Base-by-base conservation (phyloP, 1,140 invertebrate species). In the Eurosta solidaginis region DNA sequence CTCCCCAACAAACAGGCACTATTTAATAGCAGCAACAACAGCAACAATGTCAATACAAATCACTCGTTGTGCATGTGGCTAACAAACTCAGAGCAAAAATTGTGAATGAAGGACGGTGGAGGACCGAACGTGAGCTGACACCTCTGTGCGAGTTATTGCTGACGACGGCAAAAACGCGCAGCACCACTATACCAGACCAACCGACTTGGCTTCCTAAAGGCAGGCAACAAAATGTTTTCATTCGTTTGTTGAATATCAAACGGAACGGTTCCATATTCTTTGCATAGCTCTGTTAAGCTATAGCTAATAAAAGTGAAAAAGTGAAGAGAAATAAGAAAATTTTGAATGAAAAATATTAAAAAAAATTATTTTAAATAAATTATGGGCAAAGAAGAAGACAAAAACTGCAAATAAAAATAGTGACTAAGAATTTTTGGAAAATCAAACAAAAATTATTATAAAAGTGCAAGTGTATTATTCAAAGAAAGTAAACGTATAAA, bases 181-280 rank as follows among this genome's bases (percentile, higher is more conserved):
- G 40, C 25, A 20, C 40, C 68, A 36, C 42, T 45, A 22, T 22
- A 45, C 25, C 27, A 74, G 9, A 74, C 40, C 54, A 78, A 44
- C 78, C 40, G 74, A 75, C 27, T 78, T 78, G 74, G 54, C 49
- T 75, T 75, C 27, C 49, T 74, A 76, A 25, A 49, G 76, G 25
- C 17, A 76, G 73, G 25, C 76, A 49, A 17, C 36, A 47, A 59
- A 40, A 54, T 73, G 44, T 82, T 82, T 85, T 87, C 85, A 87
- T 87, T 87, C 85, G 85, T 84, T 84, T 87, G 81, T 85, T 83
- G 84, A 87, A 84, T 85, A 84, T 82, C 81, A 83, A 87, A 85
- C 82, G 78, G 80, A 80, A 81, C 84, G 84, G 85, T 87, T 85
- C 83, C 59, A 40, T 68, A 68, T 40, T 68, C 59, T 68, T n/a